Base-by-base conservation (phyloP, 2,888 invertebrate genomes). In the Antheraea assamensis region DNA sequence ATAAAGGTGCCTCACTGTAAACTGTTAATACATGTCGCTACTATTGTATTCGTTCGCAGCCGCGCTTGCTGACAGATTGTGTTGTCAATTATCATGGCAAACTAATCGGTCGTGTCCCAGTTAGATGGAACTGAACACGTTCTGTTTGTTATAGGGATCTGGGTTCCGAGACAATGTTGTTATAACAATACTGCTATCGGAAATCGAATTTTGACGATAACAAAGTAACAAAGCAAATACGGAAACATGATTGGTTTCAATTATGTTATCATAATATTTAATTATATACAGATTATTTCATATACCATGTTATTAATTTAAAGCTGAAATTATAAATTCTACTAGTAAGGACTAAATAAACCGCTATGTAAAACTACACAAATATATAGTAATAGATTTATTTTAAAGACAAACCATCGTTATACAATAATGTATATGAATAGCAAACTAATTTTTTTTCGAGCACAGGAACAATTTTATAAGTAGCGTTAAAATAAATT, bases 41-140 rank as follows among this genome's bases (percentile, higher is more conserved):
- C 24, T 58, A 74, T 78, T 78, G 78, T 80, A 78, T 80, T 78
- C 77, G 72, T 77, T 76, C 47, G 72, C 72, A 73, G 74, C 61
- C 75, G 74, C 66, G 71, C 70, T 42, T 71, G 10, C 75, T 72
- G 75, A 75, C 73, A 74, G 64, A 75, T 75, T 75, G 75, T 73
- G 70, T 78, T 80, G 79, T 78, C 83, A 79, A 83, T 86, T 85
- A 85, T 81, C 80, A 79, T 73, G 68, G 81, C 80, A 81, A 82
- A 83, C 85, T 82, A 83, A 85, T 84, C 85, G 78, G 76, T 76
- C 68, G 21, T 71, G 74, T 71, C 66, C 71, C 71, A 66, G 61
- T 73, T 73, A 61, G 73, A 58, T 73, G 73, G 70, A 73, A 70
- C 42, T 70, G 58, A 58, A 68, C 68, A 31, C 35, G 31, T 31